These are phyloP conservation scores for Threskiornis aethiopicus DNA, from an alignment of 2,797 vertebrate genomes.

Conservation along the genomic window DNA sequence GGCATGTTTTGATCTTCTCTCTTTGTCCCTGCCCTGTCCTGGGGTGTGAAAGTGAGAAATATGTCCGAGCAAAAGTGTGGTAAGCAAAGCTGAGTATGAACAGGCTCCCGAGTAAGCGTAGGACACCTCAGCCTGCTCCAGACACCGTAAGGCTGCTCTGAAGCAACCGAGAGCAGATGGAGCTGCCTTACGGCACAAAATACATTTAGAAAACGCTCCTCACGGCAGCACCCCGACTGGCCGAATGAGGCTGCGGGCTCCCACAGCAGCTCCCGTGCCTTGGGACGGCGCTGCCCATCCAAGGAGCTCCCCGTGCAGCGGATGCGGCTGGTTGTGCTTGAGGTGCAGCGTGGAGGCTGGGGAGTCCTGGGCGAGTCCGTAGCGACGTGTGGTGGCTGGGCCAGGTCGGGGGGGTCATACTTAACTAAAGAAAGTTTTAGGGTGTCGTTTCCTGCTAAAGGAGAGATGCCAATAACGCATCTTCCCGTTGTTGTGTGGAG, in stretches of 20 bases:
- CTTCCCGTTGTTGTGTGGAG: neutral
- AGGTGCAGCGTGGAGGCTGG: neutral
- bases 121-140: neutral
- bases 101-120: neutral
- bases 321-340: neutral
- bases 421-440: neutral
- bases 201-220: neutral
- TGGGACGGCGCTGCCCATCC: neutral
- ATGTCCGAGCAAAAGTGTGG: neutral
- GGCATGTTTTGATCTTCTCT: neutral
- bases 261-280: neutral
- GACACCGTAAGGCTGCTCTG: neutral
- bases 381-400: too few species aligned
- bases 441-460: neutral
- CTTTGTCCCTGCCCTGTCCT: neutral
- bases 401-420: neutral
- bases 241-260: rapidly evolving
- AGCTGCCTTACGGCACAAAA: neutral
- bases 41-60: neutral
- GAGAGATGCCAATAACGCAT: neutral
- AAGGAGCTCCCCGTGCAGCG: neutral
- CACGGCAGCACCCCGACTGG: neutral
- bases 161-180: neutral
- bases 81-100: neutral
- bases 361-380: neutral